A percentile compares a stretch with the other conserved stretches of the same genome.
Conservation (phyloP, 2,113 vertebrate species). For the Sinocyclocheilus rhinocerous region DNA sequence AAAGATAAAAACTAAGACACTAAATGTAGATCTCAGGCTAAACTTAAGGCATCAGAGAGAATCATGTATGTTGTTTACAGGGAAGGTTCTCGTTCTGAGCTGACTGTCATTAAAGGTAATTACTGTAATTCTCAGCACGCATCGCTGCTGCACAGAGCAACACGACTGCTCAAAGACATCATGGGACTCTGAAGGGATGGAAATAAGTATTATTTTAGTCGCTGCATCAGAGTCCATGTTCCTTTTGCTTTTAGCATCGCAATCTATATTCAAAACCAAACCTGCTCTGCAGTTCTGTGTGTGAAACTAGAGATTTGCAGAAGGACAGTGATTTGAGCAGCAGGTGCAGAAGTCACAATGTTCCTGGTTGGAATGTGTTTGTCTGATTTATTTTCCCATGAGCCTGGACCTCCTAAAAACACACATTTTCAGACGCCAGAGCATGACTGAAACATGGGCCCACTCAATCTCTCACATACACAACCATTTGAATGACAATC, state of each 20-base stretch:
- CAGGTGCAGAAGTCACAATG: conserved; percentile 41
- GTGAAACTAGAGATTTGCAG: conserved; percentile 2
- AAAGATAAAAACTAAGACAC: not conserved
- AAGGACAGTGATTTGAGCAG: conserved; percentile 9
- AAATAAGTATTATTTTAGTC: conserved; percentile 12
- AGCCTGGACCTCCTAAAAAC: conserved; percentile 40
- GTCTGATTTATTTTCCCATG: conserved; percentile 56
- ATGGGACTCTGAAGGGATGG: not conserved
- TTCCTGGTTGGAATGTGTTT: conserved; percentile 55
- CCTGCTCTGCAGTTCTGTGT: not conserved
- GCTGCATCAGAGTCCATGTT: not conserved
- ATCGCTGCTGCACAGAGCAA: not conserved
- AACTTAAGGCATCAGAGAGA: not conserved
- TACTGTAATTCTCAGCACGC: conserved; percentile 37
- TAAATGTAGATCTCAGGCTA: not conserved
- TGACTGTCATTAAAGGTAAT: conserved; percentile 42
- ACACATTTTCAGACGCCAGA: conserved; percentile 17
- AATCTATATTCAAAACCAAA: not conserved
- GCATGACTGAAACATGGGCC: not conserved
- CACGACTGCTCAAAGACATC: not conserved
- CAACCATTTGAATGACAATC: not conserved
- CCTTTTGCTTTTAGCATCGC: not conserved
- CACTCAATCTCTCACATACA: not conserved
- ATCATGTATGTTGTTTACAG: conserved; percentile 31
- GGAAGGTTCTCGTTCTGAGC: not conserved